Percentiles rank a stretch among this genome's conserved stretches.
Evolutionary conservation across 2,113 vertebrate genomes (phyloP).

Genomic region (Speoplatyrhinus poulsoni): DNA sequence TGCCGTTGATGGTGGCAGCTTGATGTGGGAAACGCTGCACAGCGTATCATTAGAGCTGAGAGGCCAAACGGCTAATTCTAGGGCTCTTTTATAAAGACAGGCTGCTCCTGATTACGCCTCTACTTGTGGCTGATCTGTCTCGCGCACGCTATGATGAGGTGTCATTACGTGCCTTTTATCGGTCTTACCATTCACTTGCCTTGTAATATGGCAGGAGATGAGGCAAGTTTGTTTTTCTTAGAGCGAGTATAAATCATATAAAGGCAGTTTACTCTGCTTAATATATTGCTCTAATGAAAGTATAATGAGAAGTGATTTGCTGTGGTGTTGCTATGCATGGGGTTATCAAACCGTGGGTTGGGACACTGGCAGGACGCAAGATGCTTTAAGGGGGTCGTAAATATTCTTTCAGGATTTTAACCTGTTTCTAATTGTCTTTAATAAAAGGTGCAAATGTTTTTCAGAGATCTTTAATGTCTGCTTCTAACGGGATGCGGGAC

Average conservation of each 20-base stretch:
- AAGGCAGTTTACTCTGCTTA: no score
- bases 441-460: neutral
- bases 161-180: conserved; percentile 54
- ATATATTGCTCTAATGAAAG: no score
- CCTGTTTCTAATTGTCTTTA: neutral
- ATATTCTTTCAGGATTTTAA: neutral
- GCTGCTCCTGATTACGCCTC: conserved; percentile 65
- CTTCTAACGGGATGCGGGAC: neutral
- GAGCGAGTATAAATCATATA: neutral
- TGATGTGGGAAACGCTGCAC: conserved; percentile 43
- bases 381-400: neutral
- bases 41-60: conserved; percentile 66
- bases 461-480: neutral
- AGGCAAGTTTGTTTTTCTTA: neutral
- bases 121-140: conserved; percentile 58
- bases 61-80: conserved; percentile 69
- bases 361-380: no score
- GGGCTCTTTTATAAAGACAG: conserved; percentile 61
- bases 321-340: no score
- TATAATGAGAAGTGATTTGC: no score
- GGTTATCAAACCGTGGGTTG: no score
- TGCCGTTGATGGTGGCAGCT: conserved; percentile 43
- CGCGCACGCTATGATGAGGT: conserved; percentile 55
- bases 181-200: conserved; percentile 25
- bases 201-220: neutral